Conservation (phyloP, 1,140 invertebrate genomes). For the Macrostomum lignano region DNA sequence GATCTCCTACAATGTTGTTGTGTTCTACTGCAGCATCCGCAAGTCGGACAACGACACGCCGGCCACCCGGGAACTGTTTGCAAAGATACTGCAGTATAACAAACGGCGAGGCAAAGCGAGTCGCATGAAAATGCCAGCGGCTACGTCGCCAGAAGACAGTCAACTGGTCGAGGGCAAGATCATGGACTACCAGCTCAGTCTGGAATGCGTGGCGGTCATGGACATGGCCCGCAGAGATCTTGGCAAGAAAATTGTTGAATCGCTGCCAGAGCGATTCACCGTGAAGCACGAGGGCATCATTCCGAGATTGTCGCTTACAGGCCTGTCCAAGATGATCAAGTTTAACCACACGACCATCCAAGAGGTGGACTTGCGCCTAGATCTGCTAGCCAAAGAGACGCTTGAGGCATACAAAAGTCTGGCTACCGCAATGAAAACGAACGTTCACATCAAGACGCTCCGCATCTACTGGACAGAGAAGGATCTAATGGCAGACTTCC, state of each 20-base stretch:
- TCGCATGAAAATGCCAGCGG: no score
- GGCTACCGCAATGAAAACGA: not conserved
- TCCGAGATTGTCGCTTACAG: not conserved
- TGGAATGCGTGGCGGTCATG: constrained; percentile 1
- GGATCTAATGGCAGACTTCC: not conserved
- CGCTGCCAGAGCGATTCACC: not conserved
- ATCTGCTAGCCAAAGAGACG: not conserved
- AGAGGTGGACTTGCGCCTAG: not conserved
- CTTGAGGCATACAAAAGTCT: constrained; percentile 1
- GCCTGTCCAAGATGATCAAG: not conserved
- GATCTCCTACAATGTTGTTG: not conserved
- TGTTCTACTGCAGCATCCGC: constrained; percentile 1
- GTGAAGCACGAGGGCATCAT: not conserved
- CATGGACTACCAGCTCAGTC: constrained; percentile 1
- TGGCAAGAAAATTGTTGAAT: not conserved
- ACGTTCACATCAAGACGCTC: not conserved
- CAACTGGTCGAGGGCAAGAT: not conserved
- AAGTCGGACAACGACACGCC: not conserved
- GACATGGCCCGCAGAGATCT: not conserved
- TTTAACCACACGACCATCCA: not conserved
- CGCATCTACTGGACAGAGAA: not conserved
- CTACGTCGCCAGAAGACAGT: not conserved
- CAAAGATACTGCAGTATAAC: not conserved
- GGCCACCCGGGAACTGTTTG: not conserved
- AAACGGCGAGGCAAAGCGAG: no score